Base-by-base conservation (phyloP, 2,113 vertebrate species). In the Girardinichthys multiradiatus region DNA sequence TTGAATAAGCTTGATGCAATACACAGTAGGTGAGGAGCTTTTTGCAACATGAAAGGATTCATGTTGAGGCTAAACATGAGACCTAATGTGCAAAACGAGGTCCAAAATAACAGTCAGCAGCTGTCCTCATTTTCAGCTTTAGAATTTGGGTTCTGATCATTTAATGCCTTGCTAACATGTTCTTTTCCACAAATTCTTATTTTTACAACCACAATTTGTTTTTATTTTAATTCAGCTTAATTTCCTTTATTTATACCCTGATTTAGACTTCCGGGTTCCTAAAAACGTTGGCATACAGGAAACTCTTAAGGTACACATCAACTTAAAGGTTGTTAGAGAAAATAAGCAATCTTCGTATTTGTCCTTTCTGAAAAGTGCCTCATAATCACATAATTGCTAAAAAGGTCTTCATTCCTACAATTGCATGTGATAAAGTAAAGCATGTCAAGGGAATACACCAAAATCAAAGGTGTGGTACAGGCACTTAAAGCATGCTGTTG, bases 11-110 rank as follows among this genome's bases (percentile, higher is more conserved):
- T 68, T 24, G 61, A 45, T 33, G 24, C 15, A 61, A 17, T 64
- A 51, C 54, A 69, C 37, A 78, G 64, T n/a, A 58, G 66, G 45
- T 27, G 48, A 69, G 28, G 13, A 58, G 33, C 27, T 45, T 77
- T 70, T 37, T 29, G 24, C 30, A 11, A 21, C 42, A 19, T 35
- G 21, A 74, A 35, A 58, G 14, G 35, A 74, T 37, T 10, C 26
- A 26, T 5, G 0, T 10, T 62, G n/a, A 73, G n/a, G 28, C 29
- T 60, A 17, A 17, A 60, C 57, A 48, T 5, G 33, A 28, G 15
- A 61, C 12, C 28, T 45, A 2, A 54, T 45, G 27, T 29, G n/a
- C 42, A 71, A 74, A 71, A 64, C 27, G 57, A 76, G 4, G n/a
- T 68, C 4, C 1, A 28, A 51, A 37, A 61, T 29, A 7, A 17